A percentile compares a stretch with the other conserved stretches of the same genome.
phyloP scores from a whole-genome alignment of 2,113 vertebrate species.

The Rattus norvegicus region GRCr8 NC_086034.1:46258001-46258500 shows the following conservation, averaged over 20 bases:
- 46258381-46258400: background rate
- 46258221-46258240: background rate
- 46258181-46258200: background rate
- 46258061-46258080: background rate
- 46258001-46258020: too few species aligned
- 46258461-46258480: too few species aligned
- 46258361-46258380: background rate
- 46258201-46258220: background rate
- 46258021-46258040: background rate
- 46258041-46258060: background rate
- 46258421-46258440: background rate
- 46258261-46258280: background rate
- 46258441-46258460: background rate
- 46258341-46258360: background rate
- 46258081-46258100: background rate
- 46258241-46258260: too few species aligned
- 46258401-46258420: background rate
- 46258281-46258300: background rate
- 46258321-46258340: background rate
- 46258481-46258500: background rate
- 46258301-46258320: background rate
- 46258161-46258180: background rate
- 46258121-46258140: background rate
- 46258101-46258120: background rate
- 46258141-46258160: background rate